Base-by-base conservation (phyloP, 2,797 vertebrate species). In the Acestrorhynchus altus region DNA sequence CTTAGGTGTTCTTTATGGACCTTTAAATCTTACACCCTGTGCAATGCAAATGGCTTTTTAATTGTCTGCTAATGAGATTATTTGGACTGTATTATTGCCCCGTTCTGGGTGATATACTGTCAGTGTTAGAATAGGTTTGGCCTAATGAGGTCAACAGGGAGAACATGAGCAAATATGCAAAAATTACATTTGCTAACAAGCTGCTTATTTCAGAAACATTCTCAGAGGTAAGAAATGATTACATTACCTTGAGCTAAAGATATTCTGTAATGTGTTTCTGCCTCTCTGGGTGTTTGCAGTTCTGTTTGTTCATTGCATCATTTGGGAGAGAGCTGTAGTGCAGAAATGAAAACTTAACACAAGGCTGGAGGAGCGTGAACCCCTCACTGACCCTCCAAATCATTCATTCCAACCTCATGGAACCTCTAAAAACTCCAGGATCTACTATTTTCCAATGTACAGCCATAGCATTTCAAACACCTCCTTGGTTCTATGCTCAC, bases 41-140 rank as follows among this genome's bases (percentile, higher is more conserved):
- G 78, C 60, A 51, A 6, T 40, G 49, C 35, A 61, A 82, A 82
- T 72, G 46, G 47, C 35, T 82, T 85, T 80, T 83, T 84, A 78
- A 82, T 85, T 84, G 78, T 35, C 47, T 26, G 79, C 78, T 86
- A 75, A 85, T 81, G 35, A 84, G 60, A 9, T 51, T 65, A 78
- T 72, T 54, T 66, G 64, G 64, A 28, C 47, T 31, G 69, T 47
- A 44, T 68, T 68, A 52, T 64, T n/a, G n/a, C n/a, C 59, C 54
- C 57, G 18, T 40, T n/a, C 39, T 28, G 59, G 63, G 56, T 64
- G 40, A 51, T 70, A 28, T 64, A 42, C 28, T 13, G 20, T 76
- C 59, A 61, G 73, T 60, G 70, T 56, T 60, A 47, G 47, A 39
- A 64, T 31, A 57, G 72, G 35, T 63, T 49, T 64, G 63, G 26